Conservation (phyloP, 2,888 invertebrate genomes). For the Taphrorychus bicolor region DNA sequence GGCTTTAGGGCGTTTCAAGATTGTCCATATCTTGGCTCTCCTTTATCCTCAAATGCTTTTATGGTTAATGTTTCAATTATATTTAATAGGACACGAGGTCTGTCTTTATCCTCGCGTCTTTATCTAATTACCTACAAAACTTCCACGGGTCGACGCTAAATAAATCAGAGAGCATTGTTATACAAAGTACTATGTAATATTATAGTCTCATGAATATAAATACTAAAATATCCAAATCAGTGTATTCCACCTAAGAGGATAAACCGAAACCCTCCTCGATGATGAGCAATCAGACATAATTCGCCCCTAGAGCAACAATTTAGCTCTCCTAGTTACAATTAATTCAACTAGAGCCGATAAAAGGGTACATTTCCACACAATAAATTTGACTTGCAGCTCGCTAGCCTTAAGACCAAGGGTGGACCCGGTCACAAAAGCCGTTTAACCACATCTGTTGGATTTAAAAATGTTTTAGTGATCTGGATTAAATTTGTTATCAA, state of each 20-base stretch:
- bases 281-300: neutral
- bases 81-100: conserved; percentile 43
- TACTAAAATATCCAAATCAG: too few species aligned
- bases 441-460: conserved; percentile 42
- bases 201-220: conserved; percentile 40
- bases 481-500: conserved; percentile 40
- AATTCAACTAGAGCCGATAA: conserved; percentile 26
- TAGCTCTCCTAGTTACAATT: conserved; percentile 5
- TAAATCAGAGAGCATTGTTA: conserved; percentile 33
- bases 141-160: conserved; percentile 38
- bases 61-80: conserved; percentile 48
- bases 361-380: conserved; percentile 48
- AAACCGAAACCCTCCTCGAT: neutral
- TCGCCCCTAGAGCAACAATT: neutral
- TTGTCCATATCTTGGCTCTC: conserved; percentile 31
- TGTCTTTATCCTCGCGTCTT: conserved; percentile 38
- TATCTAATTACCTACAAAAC: conserved; percentile 42
- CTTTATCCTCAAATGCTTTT: conserved; percentile 43
- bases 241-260: conserved; percentile 11
- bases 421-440: conserved; percentile 25
- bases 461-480: conserved; percentile 37
- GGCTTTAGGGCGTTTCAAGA: conserved; percentile 38
- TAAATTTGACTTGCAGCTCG: conserved; percentile 36
- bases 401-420: conserved; percentile 15
- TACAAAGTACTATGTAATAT: conserved; percentile 18